phyloP scores from a whole-genome alignment of 1,140 invertebrate genomes.

The Wasmannia auropunctata region DNA sequence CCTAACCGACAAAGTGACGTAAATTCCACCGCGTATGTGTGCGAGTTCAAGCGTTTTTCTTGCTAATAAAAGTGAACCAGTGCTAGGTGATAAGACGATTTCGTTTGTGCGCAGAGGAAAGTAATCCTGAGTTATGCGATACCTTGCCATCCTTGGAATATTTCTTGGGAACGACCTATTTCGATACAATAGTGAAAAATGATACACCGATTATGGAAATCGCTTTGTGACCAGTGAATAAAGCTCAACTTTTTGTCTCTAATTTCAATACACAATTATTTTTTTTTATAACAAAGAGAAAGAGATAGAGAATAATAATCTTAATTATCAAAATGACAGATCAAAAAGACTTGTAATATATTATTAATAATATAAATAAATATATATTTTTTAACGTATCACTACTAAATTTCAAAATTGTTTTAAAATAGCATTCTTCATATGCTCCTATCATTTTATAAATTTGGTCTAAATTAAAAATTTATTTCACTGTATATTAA shows the following conservation, averaged over 20 bases:
- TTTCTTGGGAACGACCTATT: conserved; percentile 21
- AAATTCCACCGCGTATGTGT: conserved; percentile 36
- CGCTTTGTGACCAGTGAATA: conserved; percentile 21
- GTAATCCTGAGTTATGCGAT: conserved; percentile 73
- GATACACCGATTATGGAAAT: conserved; percentile 9
- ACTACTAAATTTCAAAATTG: neutral
- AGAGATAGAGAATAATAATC: neutral
- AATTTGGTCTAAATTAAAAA: neutral
- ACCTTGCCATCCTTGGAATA: conserved; percentile 51
- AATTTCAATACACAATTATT: neutral
- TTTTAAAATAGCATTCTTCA: neutral
- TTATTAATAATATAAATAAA: neutral
- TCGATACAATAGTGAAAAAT: conserved; percentile 60
- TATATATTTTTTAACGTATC: neutral
- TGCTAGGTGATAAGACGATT: conserved; percentile 67
- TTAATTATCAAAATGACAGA: neutral
- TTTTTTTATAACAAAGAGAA: neutral
- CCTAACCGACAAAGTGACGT: conserved; percentile 47
- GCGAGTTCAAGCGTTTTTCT: conserved; percentile 41
- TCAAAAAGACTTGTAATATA: neutral
- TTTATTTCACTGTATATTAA: neutral
- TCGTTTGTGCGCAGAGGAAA: conserved; percentile 61
- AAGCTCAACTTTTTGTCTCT: neutral
- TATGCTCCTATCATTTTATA: neutral
- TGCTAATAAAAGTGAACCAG: conserved; percentile 61